Evolutionary conservation across 1,140 invertebrate genomes (phyloP).

Genomic region (Melitaea cinxia): DNA sequence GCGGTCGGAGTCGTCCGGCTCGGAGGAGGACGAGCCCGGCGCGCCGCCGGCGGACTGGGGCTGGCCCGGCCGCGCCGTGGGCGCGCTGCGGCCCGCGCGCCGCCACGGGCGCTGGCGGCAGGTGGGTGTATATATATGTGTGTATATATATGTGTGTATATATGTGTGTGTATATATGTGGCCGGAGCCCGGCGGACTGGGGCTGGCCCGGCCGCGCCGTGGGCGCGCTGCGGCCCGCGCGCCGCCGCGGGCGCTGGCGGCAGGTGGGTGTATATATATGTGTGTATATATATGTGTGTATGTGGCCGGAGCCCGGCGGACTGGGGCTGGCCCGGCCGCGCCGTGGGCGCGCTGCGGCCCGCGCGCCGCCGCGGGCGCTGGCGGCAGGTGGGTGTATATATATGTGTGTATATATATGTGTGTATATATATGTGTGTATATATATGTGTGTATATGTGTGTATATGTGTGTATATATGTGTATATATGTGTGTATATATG

Average conservation of each 20-base stretch:
- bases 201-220: slow-evolving; percentile 53
- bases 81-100: slow-evolving; percentile 53
- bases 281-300: too few species aligned
- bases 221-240: slow-evolving; percentile 54
- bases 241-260: too few species aligned
- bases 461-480: too few species aligned
- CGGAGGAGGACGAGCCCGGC: slow-evolving; percentile 21
- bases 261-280: too few species aligned
- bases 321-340: not conserved
- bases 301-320: not conserved
- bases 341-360: not conserved
- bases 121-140: too few species aligned
- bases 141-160: too few species aligned
- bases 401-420: not conserved
- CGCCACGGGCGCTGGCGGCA: too few species aligned
- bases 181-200: slow-evolving; percentile 41
- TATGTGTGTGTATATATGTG: too few species aligned
- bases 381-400: not conserved
- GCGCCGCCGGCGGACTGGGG: slow-evolving; percentile 47
- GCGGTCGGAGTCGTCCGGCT: slow-evolving; percentile 26
- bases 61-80: slow-evolving; percentile 53
- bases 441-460: too few species aligned
- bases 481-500: too few species aligned
- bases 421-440: too few species aligned
- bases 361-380: not conserved